Conservation (phyloP, 2,113 vertebrate genomes). For the Cavia porcellus region DNA sequence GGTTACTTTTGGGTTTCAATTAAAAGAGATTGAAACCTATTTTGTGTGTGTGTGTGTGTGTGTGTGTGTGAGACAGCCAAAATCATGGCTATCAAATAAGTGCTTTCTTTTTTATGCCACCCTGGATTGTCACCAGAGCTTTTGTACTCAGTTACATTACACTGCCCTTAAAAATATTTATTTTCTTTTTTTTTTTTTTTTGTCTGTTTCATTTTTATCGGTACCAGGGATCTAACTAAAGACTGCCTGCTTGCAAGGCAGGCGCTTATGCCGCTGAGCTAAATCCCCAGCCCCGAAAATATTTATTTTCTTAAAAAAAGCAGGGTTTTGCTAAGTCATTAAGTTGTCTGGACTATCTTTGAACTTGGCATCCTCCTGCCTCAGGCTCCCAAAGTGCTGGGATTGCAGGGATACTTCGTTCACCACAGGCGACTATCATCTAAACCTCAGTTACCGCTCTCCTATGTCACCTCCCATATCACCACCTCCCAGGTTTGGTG, state of each 20-base stretch:
- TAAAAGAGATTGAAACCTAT: neutral
- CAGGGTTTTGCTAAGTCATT: neutral
- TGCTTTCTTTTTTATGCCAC: neutral
- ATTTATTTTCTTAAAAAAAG: neutral
- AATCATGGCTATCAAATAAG: neutral
- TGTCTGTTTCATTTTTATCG: too few species aligned
- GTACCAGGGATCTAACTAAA: too few species aligned
- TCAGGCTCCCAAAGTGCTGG: neutral
- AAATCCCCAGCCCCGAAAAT: too few species aligned
- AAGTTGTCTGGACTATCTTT: neutral
- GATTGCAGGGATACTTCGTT: neutral
- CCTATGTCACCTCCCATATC: neutral
- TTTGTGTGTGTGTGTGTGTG: neutral
- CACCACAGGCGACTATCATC: neutral
- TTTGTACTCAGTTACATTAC: neutral
- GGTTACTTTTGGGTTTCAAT: neutral
- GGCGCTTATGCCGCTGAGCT: too few species aligned
- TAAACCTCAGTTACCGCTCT: neutral
- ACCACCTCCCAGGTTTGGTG: too few species aligned
- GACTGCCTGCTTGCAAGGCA: too few species aligned
- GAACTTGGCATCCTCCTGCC: neutral
- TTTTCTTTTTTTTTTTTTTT: neutral
- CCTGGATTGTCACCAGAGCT: neutral
- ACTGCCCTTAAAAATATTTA: neutral
- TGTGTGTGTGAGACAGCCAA: neutral